These are phyloP conservation scores for Acropora tenuis DNA, from an alignment of 64 coral and sea anemone species.

Conservation along the genomic window DNA sequence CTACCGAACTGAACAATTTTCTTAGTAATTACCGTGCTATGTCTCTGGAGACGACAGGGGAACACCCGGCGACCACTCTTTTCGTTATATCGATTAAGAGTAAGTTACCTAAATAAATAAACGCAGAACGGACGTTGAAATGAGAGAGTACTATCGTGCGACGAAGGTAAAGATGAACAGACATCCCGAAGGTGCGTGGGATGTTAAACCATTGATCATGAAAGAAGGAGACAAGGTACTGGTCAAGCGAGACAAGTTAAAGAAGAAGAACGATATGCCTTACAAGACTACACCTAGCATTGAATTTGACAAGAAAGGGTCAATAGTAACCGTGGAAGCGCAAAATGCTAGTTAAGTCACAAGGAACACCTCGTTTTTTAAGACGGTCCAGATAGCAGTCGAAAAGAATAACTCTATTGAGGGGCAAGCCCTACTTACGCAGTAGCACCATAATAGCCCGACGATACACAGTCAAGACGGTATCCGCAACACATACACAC, in stretches of 20 bases:
- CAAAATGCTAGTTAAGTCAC: not conserved
- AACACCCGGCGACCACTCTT: conserved; percentile 29
- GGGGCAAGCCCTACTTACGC: not conserved
- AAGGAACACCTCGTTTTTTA: not conserved
- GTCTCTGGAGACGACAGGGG: conserved; percentile 11
- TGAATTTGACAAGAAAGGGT: not conserved
- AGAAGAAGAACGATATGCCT: not conserved
- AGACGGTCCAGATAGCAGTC: not conserved
- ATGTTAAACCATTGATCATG: no score
- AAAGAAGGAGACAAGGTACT: no score
- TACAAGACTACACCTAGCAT: not conserved
- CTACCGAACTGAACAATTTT: not conserved
- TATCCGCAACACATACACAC: not conserved
- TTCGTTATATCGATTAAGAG: conserved; percentile 1
- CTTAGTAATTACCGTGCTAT: conserved; percentile 48
- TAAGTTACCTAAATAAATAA: not conserved
- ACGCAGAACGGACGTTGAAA: not conserved
- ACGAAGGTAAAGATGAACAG: not conserved
- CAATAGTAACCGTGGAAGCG: not conserved
- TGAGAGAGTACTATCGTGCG: not conserved
- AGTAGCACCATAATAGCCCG: not conserved
- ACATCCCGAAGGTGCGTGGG: no score
- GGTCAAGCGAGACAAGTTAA: not conserved
- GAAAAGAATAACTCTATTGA: not conserved
- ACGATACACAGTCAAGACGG: no score